Evolutionary conservation across 2,113 vertebrate species (phyloP).

Genomic region (Gavialis gangeticus): DNA sequence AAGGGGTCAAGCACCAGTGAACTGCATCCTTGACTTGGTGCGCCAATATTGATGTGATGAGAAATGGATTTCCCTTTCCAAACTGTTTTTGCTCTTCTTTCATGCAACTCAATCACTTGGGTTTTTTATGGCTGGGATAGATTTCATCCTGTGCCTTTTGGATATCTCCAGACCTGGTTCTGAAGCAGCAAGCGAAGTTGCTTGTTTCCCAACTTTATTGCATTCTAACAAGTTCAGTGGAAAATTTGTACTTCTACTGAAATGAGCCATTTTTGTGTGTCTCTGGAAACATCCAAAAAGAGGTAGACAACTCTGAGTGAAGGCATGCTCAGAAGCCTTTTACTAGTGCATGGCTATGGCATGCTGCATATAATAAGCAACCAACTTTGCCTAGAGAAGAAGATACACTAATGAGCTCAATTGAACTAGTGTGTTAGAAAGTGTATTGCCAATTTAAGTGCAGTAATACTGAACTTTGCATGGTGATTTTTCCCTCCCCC

Average conservation of each 20-base stretch:
- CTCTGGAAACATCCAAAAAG: background rate
- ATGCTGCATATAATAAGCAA: background rate
- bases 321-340: too few species aligned
- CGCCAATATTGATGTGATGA: background rate
- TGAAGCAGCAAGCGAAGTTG: background rate
- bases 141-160: background rate
- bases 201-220: background rate
- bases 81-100: background rate
- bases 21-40: background rate
- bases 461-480: background rate
- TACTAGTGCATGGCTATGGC: background rate
- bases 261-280: background rate
- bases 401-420: background rate
- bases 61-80: background rate
- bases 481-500: background rate
- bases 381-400: background rate
- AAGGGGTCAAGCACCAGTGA: fast-evolving
- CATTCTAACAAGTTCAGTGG: background rate
- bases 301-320: background rate
- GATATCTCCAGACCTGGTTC: background rate
- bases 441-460: background rate
- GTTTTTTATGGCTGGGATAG: background rate
- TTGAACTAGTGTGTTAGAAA: background rate
- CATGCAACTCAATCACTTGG: background rate
- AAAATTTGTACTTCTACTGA: background rate